These are phyloP conservation scores for Leucophenga varia DNA, from an alignment of 1,140 invertebrate species.

Conservation along the genomic window DNA sequence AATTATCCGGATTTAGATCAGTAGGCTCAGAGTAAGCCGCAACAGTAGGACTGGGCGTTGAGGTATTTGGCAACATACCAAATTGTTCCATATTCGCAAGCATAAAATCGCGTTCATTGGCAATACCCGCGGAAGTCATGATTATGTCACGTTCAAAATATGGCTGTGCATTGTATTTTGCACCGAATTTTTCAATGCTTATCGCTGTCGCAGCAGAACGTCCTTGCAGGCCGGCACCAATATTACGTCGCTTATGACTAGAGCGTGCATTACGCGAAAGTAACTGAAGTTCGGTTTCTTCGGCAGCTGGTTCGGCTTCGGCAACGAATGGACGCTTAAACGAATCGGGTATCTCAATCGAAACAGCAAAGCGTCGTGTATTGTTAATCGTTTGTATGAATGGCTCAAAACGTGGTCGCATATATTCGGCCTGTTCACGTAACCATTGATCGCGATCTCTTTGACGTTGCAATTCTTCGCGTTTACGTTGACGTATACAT, in stretches of 20 bases:
- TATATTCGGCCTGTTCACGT: slow-evolving; percentile 38
- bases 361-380: slow-evolving; percentile 43
- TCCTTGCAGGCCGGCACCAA: slow-evolving; percentile 13
- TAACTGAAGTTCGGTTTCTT: slow-evolving; percentile 21
- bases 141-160: slow-evolving; percentile 35
- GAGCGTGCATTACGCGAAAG: slow-evolving; percentile 37
- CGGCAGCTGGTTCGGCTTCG: not conserved
- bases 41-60: slow-evolving; percentile 19
- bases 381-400: slow-evolving; percentile 46
- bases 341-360: slow-evolving; percentile 49
- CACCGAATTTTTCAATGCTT: slow-evolving; percentile 13
- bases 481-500: slow-evolving; percentile 38
- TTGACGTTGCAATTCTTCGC: slow-evolving; percentile 42
- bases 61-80: slow-evolving; percentile 19
- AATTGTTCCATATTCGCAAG: slow-evolving; percentile 26
- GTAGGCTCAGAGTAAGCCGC: slow-evolving; percentile 35
- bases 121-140: slow-evolving; percentile 30
- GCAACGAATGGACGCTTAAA: slow-evolving; percentile 27
- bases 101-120: slow-evolving; percentile 29
- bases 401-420: slow-evolving; percentile 36
- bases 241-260: slow-evolving; percentile 27
- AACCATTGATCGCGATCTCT: slow-evolving; percentile 44
- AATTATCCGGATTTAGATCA: slow-evolving; percentile 56
- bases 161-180: slow-evolving; percentile 10
- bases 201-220: slow-evolving; percentile 1